These are phyloP conservation scores for Dolichallabes microphthalmus DNA, from an alignment of 2,113 vertebrate species.

Conservation along the genomic window DNA sequence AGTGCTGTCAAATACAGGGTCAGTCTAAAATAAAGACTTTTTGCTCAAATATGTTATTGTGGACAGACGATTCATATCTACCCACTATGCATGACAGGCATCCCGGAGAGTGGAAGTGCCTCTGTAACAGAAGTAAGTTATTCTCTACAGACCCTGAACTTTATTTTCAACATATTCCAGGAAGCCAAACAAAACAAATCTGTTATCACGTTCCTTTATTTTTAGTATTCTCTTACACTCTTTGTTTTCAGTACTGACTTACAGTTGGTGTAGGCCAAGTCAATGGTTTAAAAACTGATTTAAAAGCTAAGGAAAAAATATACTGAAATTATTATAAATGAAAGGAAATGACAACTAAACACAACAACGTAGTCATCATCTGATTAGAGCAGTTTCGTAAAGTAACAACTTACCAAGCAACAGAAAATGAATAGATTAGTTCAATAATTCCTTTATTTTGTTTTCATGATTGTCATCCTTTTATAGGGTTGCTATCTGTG, in stretches of 20 bases:
- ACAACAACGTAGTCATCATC: not conserved
- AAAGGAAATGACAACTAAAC: not conserved
- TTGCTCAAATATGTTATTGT: conserved; percentile 42
- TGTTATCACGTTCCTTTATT: conserved; percentile 30
- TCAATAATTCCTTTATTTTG: not conserved
- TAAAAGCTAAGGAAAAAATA: not conserved
- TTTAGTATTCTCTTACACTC: conserved; percentile 16
- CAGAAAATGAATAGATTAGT: not conserved
- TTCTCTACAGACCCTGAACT: conserved; percentile 23
- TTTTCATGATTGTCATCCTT: not conserved
- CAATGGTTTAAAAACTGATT: not conserved
- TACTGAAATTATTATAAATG: not conserved
- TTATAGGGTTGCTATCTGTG: not conserved
- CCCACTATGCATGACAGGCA: not conserved
- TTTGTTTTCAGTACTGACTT: not conserved
- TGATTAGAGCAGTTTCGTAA: conserved; percentile 1
- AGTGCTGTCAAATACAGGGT: conserved; percentile 25
- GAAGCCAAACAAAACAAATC: conserved; percentile 49
- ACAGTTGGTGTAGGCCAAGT: not conserved
- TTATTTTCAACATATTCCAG: conserved; percentile 37
- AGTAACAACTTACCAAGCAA: not conserved
- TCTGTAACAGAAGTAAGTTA: conserved; percentile 32
- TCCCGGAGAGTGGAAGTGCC: not conserved
- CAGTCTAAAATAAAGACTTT: conserved; percentile 40
- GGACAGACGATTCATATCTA: conserved; percentile 15